phyloP scores from a whole-genome alignment of 2,113 vertebrate genomes.

The Menura novaehollandiae region DNA sequence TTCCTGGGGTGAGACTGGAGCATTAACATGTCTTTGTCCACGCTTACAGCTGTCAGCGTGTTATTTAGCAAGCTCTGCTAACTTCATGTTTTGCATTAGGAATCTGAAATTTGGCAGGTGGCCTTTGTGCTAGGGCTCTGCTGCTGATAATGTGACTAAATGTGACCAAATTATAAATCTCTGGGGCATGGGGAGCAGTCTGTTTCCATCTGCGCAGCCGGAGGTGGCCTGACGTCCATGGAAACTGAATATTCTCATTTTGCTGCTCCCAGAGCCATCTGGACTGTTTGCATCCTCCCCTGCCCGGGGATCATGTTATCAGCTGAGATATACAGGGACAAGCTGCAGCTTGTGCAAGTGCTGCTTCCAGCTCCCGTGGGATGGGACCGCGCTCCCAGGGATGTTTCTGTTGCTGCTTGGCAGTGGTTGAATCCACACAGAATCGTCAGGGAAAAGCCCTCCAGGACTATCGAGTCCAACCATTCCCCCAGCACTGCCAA shows the following conservation, averaged over 20 bases:
- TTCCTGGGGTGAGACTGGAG: background rate
- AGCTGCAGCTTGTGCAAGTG: background rate
- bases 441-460: background rate
- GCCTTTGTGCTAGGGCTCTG: background rate
- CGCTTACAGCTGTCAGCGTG: background rate
- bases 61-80: background rate
- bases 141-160: background rate
- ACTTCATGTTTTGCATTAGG: background rate
- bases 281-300: background rate
- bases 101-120: background rate
- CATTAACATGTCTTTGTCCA: background rate
- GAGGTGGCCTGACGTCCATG: background rate
- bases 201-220: background rate
- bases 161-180: background rate
- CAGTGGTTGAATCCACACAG: background rate
- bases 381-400: background rate
- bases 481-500: background rate
- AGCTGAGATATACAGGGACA: background rate
- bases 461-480: fast-evolving
- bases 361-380: background rate
- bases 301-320: background rate
- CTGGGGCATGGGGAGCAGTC: background rate
- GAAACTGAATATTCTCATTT: background rate
- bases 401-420: background rate
- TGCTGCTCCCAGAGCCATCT: background rate